Percentiles rank a stretch among this genome's conserved stretches.
Conservation (phyloP, 2,797 vertebrate genomes). For the Hypotaenidia okinawae region DNA sequence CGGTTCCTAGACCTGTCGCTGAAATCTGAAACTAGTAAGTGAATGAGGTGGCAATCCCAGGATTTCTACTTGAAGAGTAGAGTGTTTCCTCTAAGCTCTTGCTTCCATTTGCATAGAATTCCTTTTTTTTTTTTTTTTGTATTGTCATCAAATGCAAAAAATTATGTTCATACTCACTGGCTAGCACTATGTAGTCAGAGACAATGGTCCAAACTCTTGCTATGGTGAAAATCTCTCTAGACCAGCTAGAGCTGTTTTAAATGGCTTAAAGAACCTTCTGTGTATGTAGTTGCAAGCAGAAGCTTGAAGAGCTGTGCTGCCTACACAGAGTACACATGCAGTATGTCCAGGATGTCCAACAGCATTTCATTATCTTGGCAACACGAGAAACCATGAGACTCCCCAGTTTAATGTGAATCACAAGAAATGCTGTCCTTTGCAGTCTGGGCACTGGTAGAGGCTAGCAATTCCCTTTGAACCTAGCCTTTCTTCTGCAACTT, state of each 20-base stretch:
- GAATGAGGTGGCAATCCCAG: background rate
- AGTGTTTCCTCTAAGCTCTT: background rate
- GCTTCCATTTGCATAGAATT: background rate
- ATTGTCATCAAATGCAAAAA: background rate
- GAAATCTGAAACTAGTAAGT: background rate
- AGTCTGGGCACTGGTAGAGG: background rate
- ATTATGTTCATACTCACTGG: rapidly evolving
- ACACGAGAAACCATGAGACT: background rate
- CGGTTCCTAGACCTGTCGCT: background rate
- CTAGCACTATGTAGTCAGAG: background rate
- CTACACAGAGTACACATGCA: background rate
- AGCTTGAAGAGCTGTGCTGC: background rate
- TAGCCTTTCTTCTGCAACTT: background rate
- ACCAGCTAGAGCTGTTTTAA: background rate
- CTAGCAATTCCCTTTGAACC: background rate
- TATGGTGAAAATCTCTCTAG: background rate
- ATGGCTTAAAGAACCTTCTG: background rate
- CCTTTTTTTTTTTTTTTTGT: background rate
- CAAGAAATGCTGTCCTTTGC: background rate
- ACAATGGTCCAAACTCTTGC: background rate
- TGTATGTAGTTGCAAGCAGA: background rate
- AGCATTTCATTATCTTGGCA: background rate
- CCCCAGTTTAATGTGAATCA: background rate
- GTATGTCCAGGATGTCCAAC: background rate
- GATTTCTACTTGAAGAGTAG: background rate